A percentile compares a stretch with the other conserved stretches of the same genome.
These are phyloP conservation scores for Notoglanidium macrostoma DNA, from an alignment of 2,797 vertebrate genomes.

Conservation along the genomic window DNA sequence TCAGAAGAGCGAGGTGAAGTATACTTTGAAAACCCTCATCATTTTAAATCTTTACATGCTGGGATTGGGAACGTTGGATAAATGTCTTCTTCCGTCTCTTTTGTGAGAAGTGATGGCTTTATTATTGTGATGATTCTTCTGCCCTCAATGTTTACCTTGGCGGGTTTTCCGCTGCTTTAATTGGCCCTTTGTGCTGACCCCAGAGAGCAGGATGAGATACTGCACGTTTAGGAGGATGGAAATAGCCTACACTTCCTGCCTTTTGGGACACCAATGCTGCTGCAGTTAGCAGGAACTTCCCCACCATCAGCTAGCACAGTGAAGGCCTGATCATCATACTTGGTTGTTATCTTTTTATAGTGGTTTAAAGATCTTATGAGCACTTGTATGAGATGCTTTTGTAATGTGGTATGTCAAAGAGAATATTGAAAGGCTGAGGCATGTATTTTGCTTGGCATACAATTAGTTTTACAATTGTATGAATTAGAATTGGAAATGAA, in stretches of 20 bases:
- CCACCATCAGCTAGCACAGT: background rate
- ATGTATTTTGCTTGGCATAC: background rate
- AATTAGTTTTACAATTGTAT: background rate
- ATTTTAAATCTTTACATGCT: slow-evolving; percentile 20
- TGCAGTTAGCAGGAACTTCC: slow-evolving; percentile 28
- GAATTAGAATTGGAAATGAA: background rate
- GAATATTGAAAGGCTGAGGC: background rate
- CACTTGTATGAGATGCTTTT: background rate
- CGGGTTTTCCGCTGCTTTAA: slow-evolving; percentile 76
- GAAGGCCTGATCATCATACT: slow-evolving; percentile 10
- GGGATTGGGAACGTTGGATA: background rate
- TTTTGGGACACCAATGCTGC: slow-evolving; percentile 46
- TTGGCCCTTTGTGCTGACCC: slow-evolving; percentile 68
- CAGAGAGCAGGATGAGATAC: slow-evolving; percentile 71
- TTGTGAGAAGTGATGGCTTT: slow-evolving; percentile 58
- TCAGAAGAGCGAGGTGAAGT: background rate
- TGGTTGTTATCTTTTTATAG: background rate
- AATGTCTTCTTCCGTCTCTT: slow-evolving; percentile 12
- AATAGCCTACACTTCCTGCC: slow-evolving; percentile 76
- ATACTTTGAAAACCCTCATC: background rate
- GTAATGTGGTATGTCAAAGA: background rate
- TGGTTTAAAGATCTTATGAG: background rate
- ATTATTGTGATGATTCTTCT: slow-evolving; percentile 70
- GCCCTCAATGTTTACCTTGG: slow-evolving; percentile 70
- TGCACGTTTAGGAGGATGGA: slow-evolving; percentile 73